phyloP scores from a whole-genome alignment of 2,888 invertebrate species.

The Pristionchus maxplancki region DNA sequence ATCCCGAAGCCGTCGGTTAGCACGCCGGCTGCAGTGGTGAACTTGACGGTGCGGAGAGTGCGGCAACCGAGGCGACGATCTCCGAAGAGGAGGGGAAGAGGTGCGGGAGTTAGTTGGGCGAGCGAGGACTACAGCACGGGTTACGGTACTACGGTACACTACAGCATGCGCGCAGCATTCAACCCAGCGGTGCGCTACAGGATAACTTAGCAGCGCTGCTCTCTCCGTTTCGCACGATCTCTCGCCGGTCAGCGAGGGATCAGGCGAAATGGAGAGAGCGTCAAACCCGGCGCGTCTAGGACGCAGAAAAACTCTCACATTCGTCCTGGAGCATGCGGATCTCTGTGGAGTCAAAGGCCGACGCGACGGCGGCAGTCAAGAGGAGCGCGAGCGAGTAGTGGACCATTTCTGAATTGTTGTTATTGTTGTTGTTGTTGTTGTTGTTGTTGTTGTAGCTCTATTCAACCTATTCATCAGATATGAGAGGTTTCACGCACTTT shows the following conservation, averaged over 20 bases:
- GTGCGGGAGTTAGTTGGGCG: constrained; percentile 2
- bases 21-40: constrained; percentile 1
- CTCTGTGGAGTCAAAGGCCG: constrained; percentile 70
- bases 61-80: constrained; percentile 13
- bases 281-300: constrained; percentile 23
- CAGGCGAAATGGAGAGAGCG: neutral
- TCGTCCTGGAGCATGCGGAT: constrained; percentile 72
- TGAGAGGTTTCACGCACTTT: neutral
- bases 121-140: neutral
- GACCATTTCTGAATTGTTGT: neutral
- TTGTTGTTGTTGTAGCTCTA: too few species aligned
- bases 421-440: too few species aligned
- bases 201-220: neutral
- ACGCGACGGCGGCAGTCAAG: constrained; percentile 47
- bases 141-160: neutral
- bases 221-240: neutral
- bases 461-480: too few species aligned
- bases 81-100: neutral
- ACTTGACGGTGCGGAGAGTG: neutral
- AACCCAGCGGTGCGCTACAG: too few species aligned
- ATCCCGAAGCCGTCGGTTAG: neutral
- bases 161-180: neutral
- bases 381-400: constrained; percentile 48
- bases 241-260: too few species aligned
- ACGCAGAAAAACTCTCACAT: constrained; percentile 56